Evolutionary conservation across 2,888 invertebrate genomes (phyloP), one percentile per base, ranked within the genome.

Genomic region (Octodonta nipae): DNA sequence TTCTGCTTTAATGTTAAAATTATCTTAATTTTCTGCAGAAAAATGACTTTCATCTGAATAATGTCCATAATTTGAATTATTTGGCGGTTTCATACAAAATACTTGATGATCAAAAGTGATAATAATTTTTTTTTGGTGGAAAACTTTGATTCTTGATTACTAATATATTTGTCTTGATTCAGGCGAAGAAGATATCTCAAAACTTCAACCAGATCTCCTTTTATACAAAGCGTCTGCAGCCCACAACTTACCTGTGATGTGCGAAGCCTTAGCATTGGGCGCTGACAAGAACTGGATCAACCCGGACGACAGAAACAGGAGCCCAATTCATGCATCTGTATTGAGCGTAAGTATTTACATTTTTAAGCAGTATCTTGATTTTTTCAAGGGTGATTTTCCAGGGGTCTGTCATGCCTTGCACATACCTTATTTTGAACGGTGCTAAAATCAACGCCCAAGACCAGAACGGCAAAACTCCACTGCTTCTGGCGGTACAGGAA

Each of bases 341-440:
- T 67, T 78, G 45, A 86, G 86, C 55, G 87, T 86, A 60, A 66
- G 73, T 67, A 42, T 25, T n/a, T n/a, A n/a, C 13, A 12, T 31
- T 29, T 17, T 26, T 28, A 8, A 13, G n/a, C 7, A 10, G 15
- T 31, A 27, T 10, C 3, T 3, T 22, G n/a, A 10, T 22, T 11
- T 22, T 22, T 11, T 11, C 11, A 3, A 22, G 22, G 22, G 22
- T 3, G 3, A 10, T n/a, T 26, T 32, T 15, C 6, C 54, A 91
- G 91, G 91, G 92, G 22, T 91, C 91, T 1, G 84, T 91, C 32
- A 88, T 92, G 75, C 84, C 92, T 27, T 87, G 91, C 52, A 95
- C 95, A 51, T 95, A 87, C 64, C 70, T 96, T 13, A 65, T 96
- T 35, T 64, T 95, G 28, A 96, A 96, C 63, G 91, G 92, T 35